Base-by-base conservation (phyloP, 2,888 invertebrate species). In the Oeneis ivallda region DNA sequence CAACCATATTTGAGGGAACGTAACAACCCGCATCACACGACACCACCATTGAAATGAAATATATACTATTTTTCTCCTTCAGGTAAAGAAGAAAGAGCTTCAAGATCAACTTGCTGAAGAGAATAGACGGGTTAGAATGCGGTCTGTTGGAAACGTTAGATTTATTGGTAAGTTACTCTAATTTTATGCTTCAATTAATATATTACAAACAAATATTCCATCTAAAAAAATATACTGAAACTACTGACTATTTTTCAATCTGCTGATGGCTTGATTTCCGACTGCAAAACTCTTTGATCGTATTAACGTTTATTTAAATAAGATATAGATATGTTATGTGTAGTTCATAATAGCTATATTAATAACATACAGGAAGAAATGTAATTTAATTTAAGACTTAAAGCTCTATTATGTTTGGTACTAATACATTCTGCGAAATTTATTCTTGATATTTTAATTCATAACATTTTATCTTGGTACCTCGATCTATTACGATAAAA, bases 61-160 rank as follows among this genome's bases (percentile, higher is more conserved):
- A 15, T n/a, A 53, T 8, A 13, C 8, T 4, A 5, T 11, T 37
- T 39, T 41, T 47, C 45, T 26, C 10, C 17, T 59, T 69, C 72
- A 92, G 91, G 93, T 93, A 57, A 96, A 95, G 81, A 96, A 95
- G 81, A 96, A 95, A 70, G 96, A 96, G 77, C 79, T 97, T 11
- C 92, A 93, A 70, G 79, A 94, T n/a, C 91, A 92, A 69, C 86
- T 96, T 34, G 94, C 95, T 64, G 96, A 97, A 77, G 95, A 96
- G 75, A 96, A 96, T 77, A 93, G 96, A 47, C 94, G 94, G 79
- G 92, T 96, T 64, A 94, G 97, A 72, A 93, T 96, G 85, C 94
- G 97, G 80, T 97, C 97, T 37, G 96, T 98, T 64, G 98, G 98
- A 79, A 97, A 97, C 79, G 97, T 98, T 65, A 93, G 97, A 87